Evolutionary conservation across 1,140 invertebrate genomes (phyloP).

Genomic region (Agrilus planipennis): DNA sequence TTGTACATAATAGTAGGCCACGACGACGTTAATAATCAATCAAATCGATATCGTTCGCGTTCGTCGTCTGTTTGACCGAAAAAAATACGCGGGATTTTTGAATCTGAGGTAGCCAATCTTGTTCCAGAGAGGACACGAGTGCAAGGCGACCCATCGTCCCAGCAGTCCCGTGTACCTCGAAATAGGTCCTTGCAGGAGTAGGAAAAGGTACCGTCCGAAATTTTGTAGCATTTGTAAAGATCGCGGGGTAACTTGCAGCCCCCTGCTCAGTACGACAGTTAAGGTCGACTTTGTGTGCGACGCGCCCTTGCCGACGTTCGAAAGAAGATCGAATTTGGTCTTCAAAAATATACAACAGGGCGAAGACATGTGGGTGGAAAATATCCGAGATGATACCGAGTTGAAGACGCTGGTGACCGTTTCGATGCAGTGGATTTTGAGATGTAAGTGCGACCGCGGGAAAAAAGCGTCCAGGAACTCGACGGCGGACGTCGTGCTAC

Average conservation of each 20-base stretch:
- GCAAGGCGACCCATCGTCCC: slow-evolving; percentile 48
- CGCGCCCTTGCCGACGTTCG: slow-evolving; percentile 10
- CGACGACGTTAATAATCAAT: too few relatives aligned
- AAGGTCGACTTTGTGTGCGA: slow-evolving; percentile 36
- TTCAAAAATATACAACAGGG: slow-evolving; percentile 28
- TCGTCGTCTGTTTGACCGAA: too few relatives aligned
- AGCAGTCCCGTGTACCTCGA: slow-evolving; percentile 39
- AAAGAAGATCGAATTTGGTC: slow-evolving; percentile 18
- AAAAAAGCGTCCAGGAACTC: slow-evolving; percentile 11
- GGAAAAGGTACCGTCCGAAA: slow-evolving; percentile 47
- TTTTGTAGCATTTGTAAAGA: slow-evolving; percentile 46
- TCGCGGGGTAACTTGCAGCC: slow-evolving; percentile 42
- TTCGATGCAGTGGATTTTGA: slow-evolving; percentile 30
- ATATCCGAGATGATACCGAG: slow-evolving; percentile 15
- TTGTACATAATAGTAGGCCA: too few relatives aligned
- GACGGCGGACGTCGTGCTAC: slow-evolving; percentile 21
- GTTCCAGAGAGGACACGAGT: slow-evolving; percentile 49
- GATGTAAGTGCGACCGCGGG: slow-evolving; percentile 22
- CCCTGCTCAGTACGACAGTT: slow-evolving; percentile 44
- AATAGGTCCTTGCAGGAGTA: slow-evolving; percentile 49
- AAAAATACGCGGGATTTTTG: too few relatives aligned
- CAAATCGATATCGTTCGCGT: too few relatives aligned
- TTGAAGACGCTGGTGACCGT: slow-evolving; percentile 19
- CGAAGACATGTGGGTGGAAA: slow-evolving; percentile 26
- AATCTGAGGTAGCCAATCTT: too few relatives aligned